Evolutionary conservation across 2,797 vertebrate genomes (phyloP), one percentile per base, ranked within the genome.

Genomic region (Argyrosomus regius): DNA sequence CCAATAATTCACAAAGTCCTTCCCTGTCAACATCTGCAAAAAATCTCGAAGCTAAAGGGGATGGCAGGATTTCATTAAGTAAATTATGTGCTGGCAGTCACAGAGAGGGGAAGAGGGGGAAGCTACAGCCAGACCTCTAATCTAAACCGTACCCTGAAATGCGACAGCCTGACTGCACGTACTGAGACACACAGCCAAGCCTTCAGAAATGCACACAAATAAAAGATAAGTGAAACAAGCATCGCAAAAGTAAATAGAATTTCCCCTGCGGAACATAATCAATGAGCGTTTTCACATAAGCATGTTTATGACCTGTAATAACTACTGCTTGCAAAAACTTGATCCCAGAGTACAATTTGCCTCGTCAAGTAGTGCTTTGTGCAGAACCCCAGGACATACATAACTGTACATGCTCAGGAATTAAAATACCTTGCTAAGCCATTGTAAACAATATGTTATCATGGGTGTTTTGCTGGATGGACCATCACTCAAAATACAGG

Each of bases 41-140:
- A 96, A 96, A 97, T 97, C 96, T 97, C 93, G 92, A 96, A 4
- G 92, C 96, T 96, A 95, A 96, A 96, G 93, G 95, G 96, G 97
- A 97, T 97, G 96, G 96, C 97, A 97, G 97, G 97, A 97, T 98
- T 98, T 98, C 96, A 98, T 98, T 98, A 98, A 96, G 96, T 96
- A 97, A 98, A 98, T 97, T 96, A 97, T 96, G 96, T 97, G 96
- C 96, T 98, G 97, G 97, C 97, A 97, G 95, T 96, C 95, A 95
- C 95, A 96, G 96, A 96, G 95, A 97, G 95, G 95, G 95, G 96
- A 96, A 96, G 95, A 95, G 87, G 95, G 95, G 95, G 96, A 96
- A 96, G 96, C 96, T 96, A 94, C 93, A 97, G 96, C 95, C 96
- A 96, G 96, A 92, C 95, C 96, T 96, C 96, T 98, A 98, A 99